These are phyloP conservation scores for Tupiocoris notatus DNA, from an alignment of 2,888 invertebrate species.

Conservation along the genomic window DNA sequence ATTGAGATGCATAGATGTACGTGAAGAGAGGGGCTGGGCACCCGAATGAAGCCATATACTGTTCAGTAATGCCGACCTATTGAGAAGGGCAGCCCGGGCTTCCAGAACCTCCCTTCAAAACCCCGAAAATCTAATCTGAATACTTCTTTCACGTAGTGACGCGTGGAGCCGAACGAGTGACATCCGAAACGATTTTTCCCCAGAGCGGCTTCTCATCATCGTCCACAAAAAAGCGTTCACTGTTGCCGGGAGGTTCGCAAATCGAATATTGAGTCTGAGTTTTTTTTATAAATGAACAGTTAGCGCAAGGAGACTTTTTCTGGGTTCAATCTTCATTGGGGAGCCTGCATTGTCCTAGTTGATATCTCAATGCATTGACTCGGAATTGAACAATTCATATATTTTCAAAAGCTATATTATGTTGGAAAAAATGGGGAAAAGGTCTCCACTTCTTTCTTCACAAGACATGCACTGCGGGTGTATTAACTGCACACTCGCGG, in stretches of 20 bases:
- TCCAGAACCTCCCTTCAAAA: conserved; percentile 4
- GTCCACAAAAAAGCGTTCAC: too few species aligned
- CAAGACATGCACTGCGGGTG: too few species aligned
- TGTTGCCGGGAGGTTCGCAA: not conserved
- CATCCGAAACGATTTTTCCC: not conserved
- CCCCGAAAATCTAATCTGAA: conserved; percentile 20
- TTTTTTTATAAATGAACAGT: too few species aligned
- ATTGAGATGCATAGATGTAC: not conserved
- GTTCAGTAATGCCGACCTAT: conserved; percentile 29
- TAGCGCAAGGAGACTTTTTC: too few species aligned
- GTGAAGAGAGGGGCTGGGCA: not conserved
- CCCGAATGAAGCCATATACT: conserved; percentile 32
- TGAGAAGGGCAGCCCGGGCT: conserved; percentile 8
- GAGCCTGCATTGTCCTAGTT: too few species aligned
- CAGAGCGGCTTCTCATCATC: not conserved
- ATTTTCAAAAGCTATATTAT: too few species aligned
- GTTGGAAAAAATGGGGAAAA: too few species aligned
- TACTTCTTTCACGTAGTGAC: not conserved
- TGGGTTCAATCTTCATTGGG: too few species aligned
- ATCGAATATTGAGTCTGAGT: not conserved
- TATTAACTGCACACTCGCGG: too few species aligned
- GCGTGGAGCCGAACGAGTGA: not conserved
- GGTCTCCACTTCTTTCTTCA: too few species aligned
- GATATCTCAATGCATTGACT: too few species aligned
- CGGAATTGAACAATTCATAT: too few species aligned